These are phyloP conservation scores for Disparrhopalites patrizii DNA, from an alignment of 2,888 invertebrate species.

Conservation along the genomic window DNA sequence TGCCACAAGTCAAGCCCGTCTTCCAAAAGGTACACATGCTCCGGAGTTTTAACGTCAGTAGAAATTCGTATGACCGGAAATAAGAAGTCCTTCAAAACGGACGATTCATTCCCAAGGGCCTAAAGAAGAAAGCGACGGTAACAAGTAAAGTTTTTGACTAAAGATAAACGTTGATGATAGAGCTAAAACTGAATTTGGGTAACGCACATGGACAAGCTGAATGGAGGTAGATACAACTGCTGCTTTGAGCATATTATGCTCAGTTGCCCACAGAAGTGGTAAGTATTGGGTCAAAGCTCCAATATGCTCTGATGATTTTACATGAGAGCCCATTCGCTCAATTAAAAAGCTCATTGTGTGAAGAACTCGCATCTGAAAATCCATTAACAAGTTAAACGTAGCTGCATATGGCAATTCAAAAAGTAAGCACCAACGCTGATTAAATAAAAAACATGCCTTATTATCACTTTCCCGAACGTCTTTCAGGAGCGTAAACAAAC, in stretches of 20 bases:
- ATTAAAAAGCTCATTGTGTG: conserved; percentile 84
- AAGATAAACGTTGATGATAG: conserved; percentile 1
- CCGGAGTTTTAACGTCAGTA: conserved; percentile 69
- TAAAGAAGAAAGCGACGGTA: conserved; percentile 42
- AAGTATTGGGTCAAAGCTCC: conserved; percentile 73
- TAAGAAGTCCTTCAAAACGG: conserved; percentile 56
- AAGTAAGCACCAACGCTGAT: too few species aligned
- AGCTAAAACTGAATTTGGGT: background rate
- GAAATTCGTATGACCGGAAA: conserved; percentile 66
- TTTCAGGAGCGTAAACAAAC: conserved; percentile 76
- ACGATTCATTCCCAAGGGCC: conserved; percentile 56
- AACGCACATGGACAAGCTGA: conserved; percentile 70
- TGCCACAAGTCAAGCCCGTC: conserved; percentile 90
- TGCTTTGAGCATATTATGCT: conserved; percentile 84
- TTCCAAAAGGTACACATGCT: conserved; percentile 83
- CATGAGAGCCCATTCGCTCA: conserved; percentile 74
- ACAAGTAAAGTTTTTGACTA: too few species aligned
- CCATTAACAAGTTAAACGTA: conserved; percentile 30
- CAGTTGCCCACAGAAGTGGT: conserved; percentile 79
- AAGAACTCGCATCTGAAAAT: conserved; percentile 75
- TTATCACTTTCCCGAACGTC: conserved; percentile 89
- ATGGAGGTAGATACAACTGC: conserved; percentile 83
- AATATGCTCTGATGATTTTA: conserved; percentile 62
- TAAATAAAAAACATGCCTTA: conserved; percentile 67
- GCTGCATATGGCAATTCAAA: conserved; percentile 1